These are phyloP conservation scores for Zaprionus tsacasi DNA, from an alignment of 1,140 invertebrate genomes.

Conservation along the genomic window DNA sequence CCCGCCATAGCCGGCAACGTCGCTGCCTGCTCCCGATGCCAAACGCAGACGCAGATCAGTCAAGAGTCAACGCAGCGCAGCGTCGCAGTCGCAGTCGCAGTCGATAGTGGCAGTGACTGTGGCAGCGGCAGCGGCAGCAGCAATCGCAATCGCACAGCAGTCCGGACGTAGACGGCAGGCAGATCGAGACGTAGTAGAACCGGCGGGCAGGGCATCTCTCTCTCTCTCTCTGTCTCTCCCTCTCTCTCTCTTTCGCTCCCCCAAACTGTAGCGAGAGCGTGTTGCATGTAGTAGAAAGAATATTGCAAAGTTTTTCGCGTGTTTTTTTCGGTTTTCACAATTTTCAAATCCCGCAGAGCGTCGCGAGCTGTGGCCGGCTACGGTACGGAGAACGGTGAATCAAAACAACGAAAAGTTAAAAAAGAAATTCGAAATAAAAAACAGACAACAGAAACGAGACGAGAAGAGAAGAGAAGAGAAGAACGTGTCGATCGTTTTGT, in stretches of 20 bases:
- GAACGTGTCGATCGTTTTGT: slow-evolving; percentile 12
- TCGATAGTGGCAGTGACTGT: neutral
- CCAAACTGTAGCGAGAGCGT: no score
- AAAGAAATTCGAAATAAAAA: slow-evolving; percentile 16
- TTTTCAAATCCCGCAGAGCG: slow-evolving; percentile 70
- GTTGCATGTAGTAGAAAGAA: neutral
- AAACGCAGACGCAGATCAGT: slow-evolving; percentile 59
- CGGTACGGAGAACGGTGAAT: slow-evolving; percentile 41
- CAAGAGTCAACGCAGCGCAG: slow-evolving; percentile 43
- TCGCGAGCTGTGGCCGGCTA: slow-evolving; percentile 62
- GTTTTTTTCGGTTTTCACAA: slow-evolving; percentile 16
- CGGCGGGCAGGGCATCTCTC: no score
- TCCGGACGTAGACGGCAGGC: slow-evolving; percentile 41
- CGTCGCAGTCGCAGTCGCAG: slow-evolving; percentile 33
- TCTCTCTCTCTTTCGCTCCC: no score
- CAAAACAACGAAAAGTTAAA: slow-evolving; percentile 2
- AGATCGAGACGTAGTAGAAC: slow-evolving; percentile 8
- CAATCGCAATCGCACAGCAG: slow-evolving; percentile 37
- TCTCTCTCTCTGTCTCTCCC: no score
- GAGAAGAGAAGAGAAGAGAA: neutral
- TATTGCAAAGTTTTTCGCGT: slow-evolving; percentile 8
- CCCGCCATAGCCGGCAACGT: slow-evolving; percentile 26
- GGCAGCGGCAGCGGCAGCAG: slow-evolving; percentile 15
- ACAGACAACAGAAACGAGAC: neutral
- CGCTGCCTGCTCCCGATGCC: slow-evolving; percentile 39